Conservation (phyloP, 2,797 vertebrate genomes). For the Ceyx erithaca region DNA sequence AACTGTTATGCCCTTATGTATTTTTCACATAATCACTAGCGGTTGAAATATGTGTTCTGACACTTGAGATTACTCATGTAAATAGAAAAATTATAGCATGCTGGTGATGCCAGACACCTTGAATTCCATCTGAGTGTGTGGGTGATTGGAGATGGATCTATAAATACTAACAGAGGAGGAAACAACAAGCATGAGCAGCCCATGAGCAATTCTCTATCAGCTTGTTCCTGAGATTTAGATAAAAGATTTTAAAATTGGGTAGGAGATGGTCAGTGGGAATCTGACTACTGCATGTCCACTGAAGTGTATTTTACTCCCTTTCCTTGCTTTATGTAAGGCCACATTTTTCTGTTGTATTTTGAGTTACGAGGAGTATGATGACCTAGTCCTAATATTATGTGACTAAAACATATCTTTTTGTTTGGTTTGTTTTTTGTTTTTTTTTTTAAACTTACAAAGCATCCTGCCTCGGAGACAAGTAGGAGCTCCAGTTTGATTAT, state of each 20-base stretch:
- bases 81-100: constrained; percentile 64
- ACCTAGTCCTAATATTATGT: not conserved
- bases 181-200: not conserved
- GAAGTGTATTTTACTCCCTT: not conserved
- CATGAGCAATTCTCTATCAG: not conserved
- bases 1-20: not conserved
- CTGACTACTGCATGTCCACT: not conserved
- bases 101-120: constrained; percentile 61
- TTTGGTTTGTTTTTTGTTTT: not conserved
- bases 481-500: constrained; percentile 1
- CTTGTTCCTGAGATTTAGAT: not conserved
- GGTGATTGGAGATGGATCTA: constrained; percentile 36
- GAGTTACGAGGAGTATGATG: not conserved
- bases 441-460: not conserved
- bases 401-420: not conserved
- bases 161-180: constrained; percentile 7
- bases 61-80: constrained; percentile 68
- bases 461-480: not conserved
- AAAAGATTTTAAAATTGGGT: not conserved
- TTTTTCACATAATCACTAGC: constrained; percentile 57
- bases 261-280: not conserved
- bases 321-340: not conserved
- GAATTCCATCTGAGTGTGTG: constrained; percentile 51
- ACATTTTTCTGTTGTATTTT: not conserved
- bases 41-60: constrained; percentile 67